phyloP scores from a whole-genome alignment of 2,797 vertebrate genomes.

The Euthynnus affinis region DNA sequence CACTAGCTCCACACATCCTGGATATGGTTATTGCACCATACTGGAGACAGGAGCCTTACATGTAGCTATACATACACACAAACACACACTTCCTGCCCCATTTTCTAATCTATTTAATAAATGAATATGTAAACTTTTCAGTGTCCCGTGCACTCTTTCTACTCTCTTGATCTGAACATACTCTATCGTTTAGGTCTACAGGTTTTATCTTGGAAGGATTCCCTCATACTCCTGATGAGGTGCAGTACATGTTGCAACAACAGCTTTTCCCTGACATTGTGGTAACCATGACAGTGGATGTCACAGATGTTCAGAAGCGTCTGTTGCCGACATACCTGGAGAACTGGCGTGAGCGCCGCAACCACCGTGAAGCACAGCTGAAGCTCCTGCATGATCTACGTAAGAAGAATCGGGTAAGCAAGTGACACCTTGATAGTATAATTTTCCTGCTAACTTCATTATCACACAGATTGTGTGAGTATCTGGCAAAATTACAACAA shows the following conservation, averaged over 20 bases:
- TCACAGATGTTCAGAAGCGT: constrained; percentile 84
- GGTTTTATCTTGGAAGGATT: constrained; percentile 97
- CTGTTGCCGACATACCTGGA: constrained; percentile 86
- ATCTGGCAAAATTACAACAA: not conserved
- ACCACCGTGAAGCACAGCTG: constrained; percentile 77
- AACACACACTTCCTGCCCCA: not conserved
- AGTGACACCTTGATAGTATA: not conserved
- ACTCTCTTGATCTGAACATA: not conserved
- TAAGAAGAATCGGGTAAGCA: constrained; percentile 85
- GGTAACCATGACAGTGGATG: constrained; percentile 85
- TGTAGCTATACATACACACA: constrained; percentile 76
- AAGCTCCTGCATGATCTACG: constrained; percentile 84
- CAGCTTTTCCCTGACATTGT: constrained; percentile 90
- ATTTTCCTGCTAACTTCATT: not conserved
- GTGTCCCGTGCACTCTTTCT: not conserved
- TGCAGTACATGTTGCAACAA: constrained; percentile 85
- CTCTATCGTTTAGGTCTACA: constrained; percentile 82
- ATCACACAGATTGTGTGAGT: not conserved
- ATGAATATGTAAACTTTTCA: not conserved
- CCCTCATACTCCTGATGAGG: constrained; percentile 87
- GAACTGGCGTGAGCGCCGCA: constrained; percentile 85
- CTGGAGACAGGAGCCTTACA: constrained; percentile 94
- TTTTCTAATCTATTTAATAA: not conserved
- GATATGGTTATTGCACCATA: constrained; percentile 88
- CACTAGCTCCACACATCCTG: constrained; percentile 87